These are phyloP conservation scores for Rhynchophorus ferrugineus DNA, from an alignment of 1,140 invertebrate species.

Conservation along the genomic window DNA sequence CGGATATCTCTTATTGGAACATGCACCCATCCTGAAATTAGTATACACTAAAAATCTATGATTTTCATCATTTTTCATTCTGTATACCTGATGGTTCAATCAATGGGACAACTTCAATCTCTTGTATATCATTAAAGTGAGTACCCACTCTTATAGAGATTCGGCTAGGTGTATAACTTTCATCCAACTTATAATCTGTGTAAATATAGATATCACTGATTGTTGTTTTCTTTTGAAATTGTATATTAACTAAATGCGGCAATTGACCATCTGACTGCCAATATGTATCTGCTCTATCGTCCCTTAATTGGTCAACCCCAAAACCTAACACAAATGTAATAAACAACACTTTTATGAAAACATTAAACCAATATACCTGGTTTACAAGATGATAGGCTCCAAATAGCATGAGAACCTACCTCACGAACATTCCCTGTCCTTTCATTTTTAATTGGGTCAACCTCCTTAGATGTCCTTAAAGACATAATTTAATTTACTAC, in stretches of 20 bases:
- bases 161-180: slow-evolving; percentile 96
- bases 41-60: background rate
- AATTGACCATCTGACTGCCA: slow-evolving; percentile 99
- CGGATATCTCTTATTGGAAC: slow-evolving; percentile 87
- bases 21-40: slow-evolving; percentile 77
- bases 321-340: slow-evolving; percentile 60
- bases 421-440: slow-evolving; percentile 75
- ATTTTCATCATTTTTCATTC: background rate
- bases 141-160: slow-evolving; percentile 92
- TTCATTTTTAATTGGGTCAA: slow-evolving; percentile 63
- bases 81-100: slow-evolving; percentile 72
- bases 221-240: slow-evolving; percentile 93
- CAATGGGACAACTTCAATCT: slow-evolving; percentile 90
- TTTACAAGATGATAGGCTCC: slow-evolving; percentile 97
- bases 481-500: slow-evolving; percentile 19
- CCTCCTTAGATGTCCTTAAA: slow-evolving; percentile 19
- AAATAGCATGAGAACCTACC: slow-evolving; percentile 93
- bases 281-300: slow-evolving; percentile 93
- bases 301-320: slow-evolving; percentile 93
- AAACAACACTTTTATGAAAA: too few species aligned
- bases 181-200: slow-evolving; percentile 96
- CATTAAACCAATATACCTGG: slow-evolving; percentile 55
- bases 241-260: slow-evolving; percentile 96
- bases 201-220: slow-evolving; percentile 94
- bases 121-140: slow-evolving; percentile 96